Evolutionary conservation across 1,140 invertebrate genomes (phyloP).

Genomic region (Drosophila navojoa): DNA sequence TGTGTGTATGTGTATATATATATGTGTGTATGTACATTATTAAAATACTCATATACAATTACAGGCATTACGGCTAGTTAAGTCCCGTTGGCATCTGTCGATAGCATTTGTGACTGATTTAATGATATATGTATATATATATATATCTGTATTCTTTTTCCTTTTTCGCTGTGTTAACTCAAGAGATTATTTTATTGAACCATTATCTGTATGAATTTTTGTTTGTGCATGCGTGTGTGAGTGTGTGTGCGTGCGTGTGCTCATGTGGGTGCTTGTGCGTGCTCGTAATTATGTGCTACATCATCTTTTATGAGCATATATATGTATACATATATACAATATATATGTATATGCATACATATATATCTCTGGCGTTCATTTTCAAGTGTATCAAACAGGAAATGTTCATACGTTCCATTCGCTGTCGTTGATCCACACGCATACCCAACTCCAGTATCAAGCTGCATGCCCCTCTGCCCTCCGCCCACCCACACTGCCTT

Average conservation of each 20-base stretch:
- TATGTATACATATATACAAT: slow-evolving; percentile 49
- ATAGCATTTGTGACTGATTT: slow-evolving; percentile 2
- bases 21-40: not conserved
- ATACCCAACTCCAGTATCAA: too few species aligned
- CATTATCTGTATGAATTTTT: slow-evolving; percentile 28
- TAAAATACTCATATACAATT: not conserved
- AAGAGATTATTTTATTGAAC: slow-evolving; percentile 26
- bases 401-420: slow-evolving; percentile 35
- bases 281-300: slow-evolving; percentile 76
- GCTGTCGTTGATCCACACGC: slow-evolving; percentile 3
- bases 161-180: slow-evolving; percentile 2
- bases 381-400: slow-evolving; percentile 73
- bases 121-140: not conserved
- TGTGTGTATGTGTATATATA: not conserved
- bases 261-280: slow-evolving; percentile 30
- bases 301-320: slow-evolving; percentile 72
- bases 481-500: too few species aligned
- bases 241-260: slow-evolving; percentile 7
- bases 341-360: slow-evolving; percentile 47
- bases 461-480: too few species aligned
- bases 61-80: not conserved
- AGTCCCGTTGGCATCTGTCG: not conserved
- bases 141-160: not conserved
- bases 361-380: slow-evolving; percentile 68
- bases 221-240: slow-evolving; percentile 17